A percentile compares a stretch with the other conserved stretches of the same genome.
Evolutionary conservation across 2,113 vertebrate genomes (phyloP).

Genomic region (Corvus moneduloides): DNA sequence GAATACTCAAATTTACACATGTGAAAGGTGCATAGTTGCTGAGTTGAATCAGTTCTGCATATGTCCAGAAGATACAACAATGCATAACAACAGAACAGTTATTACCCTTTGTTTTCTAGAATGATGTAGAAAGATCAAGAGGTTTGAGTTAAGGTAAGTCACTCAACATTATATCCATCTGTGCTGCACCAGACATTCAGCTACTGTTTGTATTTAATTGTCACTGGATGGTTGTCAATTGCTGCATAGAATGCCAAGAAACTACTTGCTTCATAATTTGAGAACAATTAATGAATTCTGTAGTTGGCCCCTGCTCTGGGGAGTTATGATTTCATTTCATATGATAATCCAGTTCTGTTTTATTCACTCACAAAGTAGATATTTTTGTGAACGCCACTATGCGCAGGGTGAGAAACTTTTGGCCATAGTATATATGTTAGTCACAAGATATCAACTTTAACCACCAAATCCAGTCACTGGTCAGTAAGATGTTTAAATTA

Average conservation of each 20-base stretch:
- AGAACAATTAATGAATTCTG: neutral
- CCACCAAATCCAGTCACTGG: accelerated
- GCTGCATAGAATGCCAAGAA: neutral
- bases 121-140: neutral
- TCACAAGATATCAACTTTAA: neutral
- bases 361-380: neutral
- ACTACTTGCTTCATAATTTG: neutral
- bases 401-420: neutral
- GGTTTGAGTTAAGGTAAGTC: neutral
- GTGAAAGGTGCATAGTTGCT: neutral
- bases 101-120: neutral
- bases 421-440: neutral
- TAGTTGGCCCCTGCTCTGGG: neutral
- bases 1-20: accelerated
- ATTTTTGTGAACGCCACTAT: neutral
- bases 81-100: neutral
- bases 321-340: neutral
- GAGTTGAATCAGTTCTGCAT: neutral
- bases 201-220: neutral
- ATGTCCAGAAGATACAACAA: neutral
- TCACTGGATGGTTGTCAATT: neutral
- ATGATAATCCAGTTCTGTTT: neutral
- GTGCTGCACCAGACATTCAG: neutral
- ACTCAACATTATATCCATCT: neutral
- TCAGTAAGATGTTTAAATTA: neutral